Conservation (phyloP, 2,888 invertebrate species). For the Hartigia nigra region DNA sequence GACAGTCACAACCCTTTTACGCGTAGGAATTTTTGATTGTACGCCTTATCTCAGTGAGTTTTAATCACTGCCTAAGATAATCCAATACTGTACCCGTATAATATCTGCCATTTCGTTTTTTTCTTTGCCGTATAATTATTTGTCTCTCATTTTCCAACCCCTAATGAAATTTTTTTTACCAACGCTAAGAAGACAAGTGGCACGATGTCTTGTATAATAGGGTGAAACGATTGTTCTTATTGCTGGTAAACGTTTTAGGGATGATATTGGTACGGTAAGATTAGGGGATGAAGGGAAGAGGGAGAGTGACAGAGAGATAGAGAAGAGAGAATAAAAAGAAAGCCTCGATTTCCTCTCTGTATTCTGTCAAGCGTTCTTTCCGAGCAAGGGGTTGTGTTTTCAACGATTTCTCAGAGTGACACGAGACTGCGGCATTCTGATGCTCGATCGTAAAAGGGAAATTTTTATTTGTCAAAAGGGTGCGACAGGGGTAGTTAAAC, state of each 20-base stretch:
- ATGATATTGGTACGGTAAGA: slow-evolving; percentile 3
- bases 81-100: not conserved
- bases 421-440: not conserved
- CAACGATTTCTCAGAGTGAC: slow-evolving; percentile 16
- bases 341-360: not conserved
- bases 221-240: not conserved
- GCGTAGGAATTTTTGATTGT: not conserved
- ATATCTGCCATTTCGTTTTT: not conserved
- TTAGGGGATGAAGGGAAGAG: slow-evolving; percentile 16
- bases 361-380: slow-evolving; percentile 5
- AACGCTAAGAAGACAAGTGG: not conserved
- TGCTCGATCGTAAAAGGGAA: not conserved
- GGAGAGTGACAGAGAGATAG: slow-evolving; percentile 11
- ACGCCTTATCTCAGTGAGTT: not conserved
- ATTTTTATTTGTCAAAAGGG: not conserved
- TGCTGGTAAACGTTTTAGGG: not conserved
- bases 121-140: not conserved
- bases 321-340: slow-evolving; percentile 10
- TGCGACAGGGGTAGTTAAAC: too few species aligned
- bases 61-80: not conserved
- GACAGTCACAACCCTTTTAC: not conserved
- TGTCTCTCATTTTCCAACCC: not conserved
- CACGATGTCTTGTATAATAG: not conserved
- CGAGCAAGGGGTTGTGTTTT: slow-evolving; percentile 20
- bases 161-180: not conserved